Evolutionary conservation across 2,888 invertebrate species (phyloP).

Genomic region (Tolmerus cingulatus): DNA sequence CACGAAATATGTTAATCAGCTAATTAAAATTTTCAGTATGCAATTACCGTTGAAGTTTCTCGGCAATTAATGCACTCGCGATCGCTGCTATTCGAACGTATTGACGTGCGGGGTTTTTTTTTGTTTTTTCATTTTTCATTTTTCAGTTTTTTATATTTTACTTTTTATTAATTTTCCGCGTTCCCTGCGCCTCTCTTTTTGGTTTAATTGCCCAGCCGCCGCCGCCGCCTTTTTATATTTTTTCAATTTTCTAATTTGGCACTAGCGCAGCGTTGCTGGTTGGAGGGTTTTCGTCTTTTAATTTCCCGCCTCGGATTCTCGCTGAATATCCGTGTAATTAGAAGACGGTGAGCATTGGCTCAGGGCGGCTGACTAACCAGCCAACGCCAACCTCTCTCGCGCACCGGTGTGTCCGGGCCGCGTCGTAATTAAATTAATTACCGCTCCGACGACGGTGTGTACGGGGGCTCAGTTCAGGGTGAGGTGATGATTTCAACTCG

Average conservation of each 20-base stretch:
- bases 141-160: no score
- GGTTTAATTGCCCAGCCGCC: slow-evolving; percentile 3
- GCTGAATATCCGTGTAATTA: slow-evolving; percentile 43
- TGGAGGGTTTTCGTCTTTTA: slow-evolving; percentile 35
- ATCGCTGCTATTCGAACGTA: slow-evolving; percentile 22
- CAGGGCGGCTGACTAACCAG: background rate
- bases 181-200: slow-evolving; percentile 17
- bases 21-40: slow-evolving; percentile 40
- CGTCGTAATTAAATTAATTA: slow-evolving; percentile 32
- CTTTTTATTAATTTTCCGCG: slow-evolving; percentile 7
- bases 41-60: slow-evolving; percentile 28
- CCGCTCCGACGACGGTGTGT: background rate
- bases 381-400: slow-evolving; percentile 6
- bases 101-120: slow-evolving; percentile 21
- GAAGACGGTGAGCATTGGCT: slow-evolving; percentile 26
- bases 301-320: slow-evolving; percentile 40
- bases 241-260: slow-evolving; percentile 36
- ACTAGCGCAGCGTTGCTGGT: slow-evolving; percentile 11
- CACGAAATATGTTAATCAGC: slow-evolving; percentile 38
- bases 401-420: background rate
- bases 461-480: slow-evolving; percentile 17
- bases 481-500: background rate
- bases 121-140: no score
- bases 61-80: slow-evolving; percentile 39
- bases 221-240: slow-evolving; percentile 17